Evolutionary conservation across 2,797 vertebrate species (phyloP).

Genomic region (Aratinga solstitialis): DNA sequence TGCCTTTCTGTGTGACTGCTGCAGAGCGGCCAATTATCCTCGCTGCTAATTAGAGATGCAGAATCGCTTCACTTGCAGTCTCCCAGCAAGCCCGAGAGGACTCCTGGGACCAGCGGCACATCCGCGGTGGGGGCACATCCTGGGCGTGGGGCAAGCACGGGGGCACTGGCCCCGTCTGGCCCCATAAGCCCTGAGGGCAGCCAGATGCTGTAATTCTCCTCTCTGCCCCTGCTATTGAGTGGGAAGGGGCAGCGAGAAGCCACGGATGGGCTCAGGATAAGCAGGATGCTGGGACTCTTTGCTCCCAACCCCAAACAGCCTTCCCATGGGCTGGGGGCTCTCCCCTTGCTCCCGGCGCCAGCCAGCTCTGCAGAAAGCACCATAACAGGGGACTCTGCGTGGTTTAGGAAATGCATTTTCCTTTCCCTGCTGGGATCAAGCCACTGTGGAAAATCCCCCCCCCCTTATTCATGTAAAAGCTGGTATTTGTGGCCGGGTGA

Average conservation of each 20-base stretch:
- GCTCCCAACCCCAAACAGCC: neutral
- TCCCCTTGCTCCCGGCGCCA: neutral
- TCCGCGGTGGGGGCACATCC: neutral
- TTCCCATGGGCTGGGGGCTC: rapidly evolving
- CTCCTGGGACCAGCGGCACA: neutral
- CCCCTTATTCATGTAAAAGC: neutral
- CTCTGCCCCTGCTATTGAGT: rapidly evolving
- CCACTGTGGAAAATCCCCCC: neutral
- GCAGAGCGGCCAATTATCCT: constrained; percentile 58
- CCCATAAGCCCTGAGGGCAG: neutral
- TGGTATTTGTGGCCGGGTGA: neutral
- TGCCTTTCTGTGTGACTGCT: constrained; percentile 50
- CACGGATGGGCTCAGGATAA: neutral
- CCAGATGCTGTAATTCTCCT: neutral
- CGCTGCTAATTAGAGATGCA: constrained; percentile 64
- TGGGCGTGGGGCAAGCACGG: neutral
- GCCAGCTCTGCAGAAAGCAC: neutral
- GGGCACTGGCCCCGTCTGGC: neutral
- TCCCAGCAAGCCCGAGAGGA: neutral
- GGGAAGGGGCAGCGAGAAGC: neutral
- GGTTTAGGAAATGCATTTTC: neutral
- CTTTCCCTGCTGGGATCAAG: neutral
- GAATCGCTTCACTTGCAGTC: constrained; percentile 29
- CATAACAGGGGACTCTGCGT: rapidly evolving
- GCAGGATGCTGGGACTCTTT: neutral